phyloP scores from a whole-genome alignment of 2,113 vertebrate genomes.

The Peromyscus polionotus region DNA sequence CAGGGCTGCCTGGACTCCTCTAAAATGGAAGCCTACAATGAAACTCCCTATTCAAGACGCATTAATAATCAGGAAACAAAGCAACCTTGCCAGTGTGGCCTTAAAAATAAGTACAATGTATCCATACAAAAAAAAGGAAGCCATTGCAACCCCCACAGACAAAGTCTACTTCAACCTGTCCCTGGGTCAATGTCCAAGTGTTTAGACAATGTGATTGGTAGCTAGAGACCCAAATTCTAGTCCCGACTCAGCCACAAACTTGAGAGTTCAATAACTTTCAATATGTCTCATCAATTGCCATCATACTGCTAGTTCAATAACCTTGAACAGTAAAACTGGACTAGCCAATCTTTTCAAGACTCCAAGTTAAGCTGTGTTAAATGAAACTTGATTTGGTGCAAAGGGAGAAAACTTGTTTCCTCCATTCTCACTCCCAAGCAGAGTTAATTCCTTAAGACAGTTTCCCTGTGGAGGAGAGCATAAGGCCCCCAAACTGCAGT shows the following conservation, averaged over 20 bases:
- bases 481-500: not conserved
- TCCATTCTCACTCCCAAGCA: not conserved
- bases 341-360: slow-evolving; percentile 37
- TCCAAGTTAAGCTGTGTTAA: slow-evolving; percentile 52
- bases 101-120: slow-evolving; percentile 42
- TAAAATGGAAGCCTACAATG: slow-evolving; percentile 38
- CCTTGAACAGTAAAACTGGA: slow-evolving; percentile 45
- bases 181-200: not conserved
- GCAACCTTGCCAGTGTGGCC: not conserved
- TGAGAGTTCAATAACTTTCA: slow-evolving; percentile 55
- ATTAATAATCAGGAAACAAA: slow-evolving; percentile 58
- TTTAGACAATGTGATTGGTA: slow-evolving; percentile 18
- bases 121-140: not conserved
- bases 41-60: slow-evolving; percentile 44
- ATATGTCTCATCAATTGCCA: not conserved
- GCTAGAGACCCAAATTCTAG: slow-evolving; percentile 55
- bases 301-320: slow-evolving; percentile 50
- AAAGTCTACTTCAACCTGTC: slow-evolving; percentile 49
- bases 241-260: slow-evolving; percentile 51
- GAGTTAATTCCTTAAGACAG: slow-evolving; percentile 44
- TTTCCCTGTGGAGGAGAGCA: not conserved
- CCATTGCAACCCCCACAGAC: slow-evolving; percentile 23
- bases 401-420: slow-evolving; percentile 38
- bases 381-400: slow-evolving; percentile 22
- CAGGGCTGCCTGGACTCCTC: slow-evolving; percentile 16